Evolutionary conservation across 2,888 invertebrate genomes (phyloP).

Genomic region (Psylliodes chrysocephalus): DNA sequence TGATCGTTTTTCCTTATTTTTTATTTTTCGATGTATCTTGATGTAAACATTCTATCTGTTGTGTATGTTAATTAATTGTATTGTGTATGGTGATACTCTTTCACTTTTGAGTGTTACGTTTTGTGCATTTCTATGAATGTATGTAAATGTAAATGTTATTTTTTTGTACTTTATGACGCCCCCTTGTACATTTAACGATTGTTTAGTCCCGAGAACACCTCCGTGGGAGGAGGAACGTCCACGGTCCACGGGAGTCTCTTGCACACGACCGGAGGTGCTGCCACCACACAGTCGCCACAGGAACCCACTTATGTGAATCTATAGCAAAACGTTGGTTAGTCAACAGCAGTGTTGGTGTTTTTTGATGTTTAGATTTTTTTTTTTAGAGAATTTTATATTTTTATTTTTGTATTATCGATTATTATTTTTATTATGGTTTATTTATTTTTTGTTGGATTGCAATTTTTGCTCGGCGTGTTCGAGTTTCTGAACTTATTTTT

Average conservation of each 20-base stretch:
- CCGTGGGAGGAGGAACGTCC: conserved; percentile 60
- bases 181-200: conserved; percentile 64
- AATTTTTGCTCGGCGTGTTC: too few species aligned
- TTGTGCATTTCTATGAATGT: conserved; percentile 40
- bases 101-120: conserved; percentile 16
- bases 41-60: conserved; percentile 42
- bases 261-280: conserved; percentile 68
- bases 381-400: conserved; percentile 31
- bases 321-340: conserved; percentile 72
- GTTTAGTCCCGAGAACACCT: conserved; percentile 65
- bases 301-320: conserved; percentile 95
- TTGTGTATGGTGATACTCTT: conserved; percentile 39
- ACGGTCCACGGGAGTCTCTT: conserved; percentile 62
- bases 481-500: too few species aligned
- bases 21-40: conserved; percentile 44
- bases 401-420: conserved; percentile 5
- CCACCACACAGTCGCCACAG: conserved; percentile 76
- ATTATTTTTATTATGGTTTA: too few species aligned
- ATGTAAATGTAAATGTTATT: conserved; percentile 33
- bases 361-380: conserved; percentile 48
- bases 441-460: too few species aligned
- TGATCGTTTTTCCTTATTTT: conserved; percentile 43
- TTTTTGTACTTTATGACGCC: conserved; percentile 50
- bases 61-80: conserved; percentile 44
- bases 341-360: conserved; percentile 64